phyloP scores from a whole-genome alignment of 2,797 vertebrate genomes.

The Sylvia borin region DNA sequence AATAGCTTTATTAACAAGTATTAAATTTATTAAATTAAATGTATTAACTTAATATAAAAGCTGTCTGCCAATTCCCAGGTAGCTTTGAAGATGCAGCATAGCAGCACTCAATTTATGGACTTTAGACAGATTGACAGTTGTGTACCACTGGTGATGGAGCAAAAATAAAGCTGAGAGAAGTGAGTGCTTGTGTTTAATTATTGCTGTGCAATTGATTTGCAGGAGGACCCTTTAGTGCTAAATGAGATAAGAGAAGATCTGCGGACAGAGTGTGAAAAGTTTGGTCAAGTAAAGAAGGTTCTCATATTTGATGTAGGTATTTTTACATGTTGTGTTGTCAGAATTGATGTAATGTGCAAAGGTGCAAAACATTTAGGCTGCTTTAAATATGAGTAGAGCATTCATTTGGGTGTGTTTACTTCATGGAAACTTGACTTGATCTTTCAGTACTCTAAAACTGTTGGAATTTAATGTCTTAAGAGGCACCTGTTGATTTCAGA shows the following conservation, averaged over 20 bases:
- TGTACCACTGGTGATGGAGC: neutral
- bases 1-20: neutral
- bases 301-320: constrained; percentile 95
- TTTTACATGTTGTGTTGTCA: neutral
- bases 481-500: neutral
- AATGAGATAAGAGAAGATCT: constrained; percentile 97
- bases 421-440: neutral
- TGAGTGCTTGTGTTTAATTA: neutral
- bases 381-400: neutral
- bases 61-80: neutral
- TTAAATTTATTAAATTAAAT: neutral
- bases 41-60: neutral
- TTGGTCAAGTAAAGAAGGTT: constrained; percentile 95
- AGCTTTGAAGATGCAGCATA: neutral
- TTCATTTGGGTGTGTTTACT: neutral
- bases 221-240: constrained; percentile 95
- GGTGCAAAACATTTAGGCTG: neutral
- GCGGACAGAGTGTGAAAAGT: constrained; percentile 93
- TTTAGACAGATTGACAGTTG: neutral
- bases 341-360: neutral
- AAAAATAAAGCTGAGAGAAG: neutral
- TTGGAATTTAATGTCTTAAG: neutral
- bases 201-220: neutral
- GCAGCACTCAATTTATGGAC: neutral
- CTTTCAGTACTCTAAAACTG: neutral